Percentiles rank a stretch among this genome's conserved stretches.
phyloP scores from a whole-genome alignment of 1,140 invertebrate species.

The Drosophila auraria region DNA sequence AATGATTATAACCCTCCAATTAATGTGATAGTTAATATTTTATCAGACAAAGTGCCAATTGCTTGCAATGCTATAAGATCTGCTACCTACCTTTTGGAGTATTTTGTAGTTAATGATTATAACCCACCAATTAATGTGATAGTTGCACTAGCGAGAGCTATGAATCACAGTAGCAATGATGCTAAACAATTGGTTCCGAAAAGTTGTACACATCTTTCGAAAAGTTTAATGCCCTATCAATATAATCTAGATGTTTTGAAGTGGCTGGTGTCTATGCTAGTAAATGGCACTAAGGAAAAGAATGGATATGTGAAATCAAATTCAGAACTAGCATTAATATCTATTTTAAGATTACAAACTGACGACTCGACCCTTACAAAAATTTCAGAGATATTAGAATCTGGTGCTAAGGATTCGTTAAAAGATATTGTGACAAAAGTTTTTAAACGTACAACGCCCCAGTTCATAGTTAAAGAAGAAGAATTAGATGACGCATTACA shows the following conservation, averaged over 20 bases:
- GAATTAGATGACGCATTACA: constrained; percentile 96
- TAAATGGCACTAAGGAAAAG: constrained; percentile 99
- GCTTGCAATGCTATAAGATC: constrained; percentile 94
- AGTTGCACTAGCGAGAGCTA: constrained; percentile 93
- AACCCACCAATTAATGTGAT: constrained; percentile 88
- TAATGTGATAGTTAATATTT: constrained; percentile 89
- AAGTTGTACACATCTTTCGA: constrained; percentile 90
- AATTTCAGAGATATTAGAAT: constrained; percentile 91
- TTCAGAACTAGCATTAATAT: constrained; percentile 95
- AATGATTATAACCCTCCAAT: constrained; percentile 88
- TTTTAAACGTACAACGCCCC: constrained; percentile 90
- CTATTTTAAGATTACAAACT: constrained; percentile 92
- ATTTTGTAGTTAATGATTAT: constrained; percentile 89
- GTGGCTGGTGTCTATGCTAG: constrained; percentile 94
- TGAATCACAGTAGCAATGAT: constrained; percentile 97
- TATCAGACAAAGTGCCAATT: constrained; percentile 91
- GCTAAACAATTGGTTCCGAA: constrained; percentile 96
- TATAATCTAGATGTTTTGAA: constrained; percentile 91
- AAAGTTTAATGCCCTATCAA: constrained; percentile 87
- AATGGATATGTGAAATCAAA: constrained; percentile 97
- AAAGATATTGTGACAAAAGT: constrained; percentile 95
- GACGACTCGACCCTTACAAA: constrained; percentile 91
- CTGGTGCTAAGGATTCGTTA: constrained; percentile 94
- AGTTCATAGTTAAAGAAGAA: constrained; percentile 93
- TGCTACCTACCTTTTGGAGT: constrained; percentile 93